Evolutionary conservation across 1,140 invertebrate genomes (phyloP), one percentile per base, ranked within the genome.

Genomic region (Zaprionus kolodkinae): DNA sequence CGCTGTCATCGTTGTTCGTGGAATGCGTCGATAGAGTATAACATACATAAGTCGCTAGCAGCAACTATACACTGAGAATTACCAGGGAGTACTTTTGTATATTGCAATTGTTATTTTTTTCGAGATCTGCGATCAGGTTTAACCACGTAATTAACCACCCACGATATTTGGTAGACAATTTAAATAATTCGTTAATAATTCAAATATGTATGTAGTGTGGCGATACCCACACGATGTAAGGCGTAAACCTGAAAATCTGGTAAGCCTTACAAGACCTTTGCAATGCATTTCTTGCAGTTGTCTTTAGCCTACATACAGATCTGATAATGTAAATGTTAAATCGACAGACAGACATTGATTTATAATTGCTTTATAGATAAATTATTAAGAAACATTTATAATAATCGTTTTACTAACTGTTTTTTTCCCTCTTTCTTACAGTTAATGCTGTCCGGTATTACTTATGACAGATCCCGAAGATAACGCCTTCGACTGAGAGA

Each of bases 401-500:
- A 60, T 45, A 15, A 45, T 45, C 40, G 40, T 45, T 48, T 52
- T 35, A 56, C 25, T 59, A 64, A 74, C 64, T n/a, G n/a, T 81
- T 76, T 62, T 75, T 72, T 21, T 35, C 70, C 54, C 25, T 2
- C 35, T 67, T 52, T 15, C 27, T 87, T 87, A 56, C 73, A 87
- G 83, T 88, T 80, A 87, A 88, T 87, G 79, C 83, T 78, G 84
- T 79, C 66, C 78, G 38, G 43, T 70, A 60, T 77, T 62, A 73
- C 72, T 67, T 87, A 87, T 87, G 84, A 87, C 80, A 80, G 80
- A 74, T 65, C 80, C 61, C 77, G 63, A 80, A 71, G 56, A 74
- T 56, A 78, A 66, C 77, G 79, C 67, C 73, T 80, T 55, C 71
- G 73, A 87, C 78, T 88, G 80, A 87, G 79, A 70, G 68, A 70